Evolutionary conservation across 92 coral and sea anemone species (phyloP).

Genomic region (Plumapathes pennacea): DNA sequence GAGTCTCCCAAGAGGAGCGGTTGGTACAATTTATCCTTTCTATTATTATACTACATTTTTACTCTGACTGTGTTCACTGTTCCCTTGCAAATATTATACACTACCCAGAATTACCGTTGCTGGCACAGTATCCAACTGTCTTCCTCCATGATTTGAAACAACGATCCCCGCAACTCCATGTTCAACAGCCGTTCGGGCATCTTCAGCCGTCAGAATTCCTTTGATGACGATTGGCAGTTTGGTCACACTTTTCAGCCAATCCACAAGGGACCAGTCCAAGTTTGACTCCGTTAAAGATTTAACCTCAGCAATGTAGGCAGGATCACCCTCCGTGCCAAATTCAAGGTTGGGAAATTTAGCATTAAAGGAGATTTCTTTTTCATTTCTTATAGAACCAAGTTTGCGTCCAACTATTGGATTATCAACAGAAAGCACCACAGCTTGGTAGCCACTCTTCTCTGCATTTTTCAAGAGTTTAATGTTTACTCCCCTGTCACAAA

Average conservation of each 20-base stretch:
- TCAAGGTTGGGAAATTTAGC: too few species aligned
- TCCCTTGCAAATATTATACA: too few species aligned
- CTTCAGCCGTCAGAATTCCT: slow-evolving; percentile 49
- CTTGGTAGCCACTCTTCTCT: slow-evolving; percentile 53
- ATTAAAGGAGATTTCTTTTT: too few species aligned
- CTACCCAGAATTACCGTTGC: slow-evolving; percentile 38
- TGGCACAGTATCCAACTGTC: slow-evolving; percentile 38
- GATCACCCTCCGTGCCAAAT: too few species aligned
- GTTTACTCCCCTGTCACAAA: slow-evolving; percentile 13
- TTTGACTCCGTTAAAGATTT: slow-evolving; percentile 10
- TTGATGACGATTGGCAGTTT: slow-evolving; percentile 36
- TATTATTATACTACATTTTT: too few species aligned
- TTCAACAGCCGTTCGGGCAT: slow-evolving; percentile 36
- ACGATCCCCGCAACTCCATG: slow-evolving; percentile 32
- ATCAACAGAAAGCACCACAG: slow-evolving; percentile 47
- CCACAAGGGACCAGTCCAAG: slow-evolving; percentile 35
- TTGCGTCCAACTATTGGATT: too few species aligned
- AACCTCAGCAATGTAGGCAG: too few species aligned
- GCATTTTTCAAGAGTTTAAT: slow-evolving; percentile 30
- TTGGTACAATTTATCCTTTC: too few species aligned
- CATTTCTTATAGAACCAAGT: too few species aligned
- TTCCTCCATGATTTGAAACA: slow-evolving; percentile 46
- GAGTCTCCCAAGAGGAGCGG: too few species aligned
- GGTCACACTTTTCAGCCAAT: slow-evolving; percentile 20
- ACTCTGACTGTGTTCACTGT: too few species aligned